A percentile compares a stretch with the other conserved stretches of the same genome.
These are phyloP conservation scores for Chloroclysta siterata DNA, from an alignment of 2,888 invertebrate genomes.

Conservation along the genomic window DNA sequence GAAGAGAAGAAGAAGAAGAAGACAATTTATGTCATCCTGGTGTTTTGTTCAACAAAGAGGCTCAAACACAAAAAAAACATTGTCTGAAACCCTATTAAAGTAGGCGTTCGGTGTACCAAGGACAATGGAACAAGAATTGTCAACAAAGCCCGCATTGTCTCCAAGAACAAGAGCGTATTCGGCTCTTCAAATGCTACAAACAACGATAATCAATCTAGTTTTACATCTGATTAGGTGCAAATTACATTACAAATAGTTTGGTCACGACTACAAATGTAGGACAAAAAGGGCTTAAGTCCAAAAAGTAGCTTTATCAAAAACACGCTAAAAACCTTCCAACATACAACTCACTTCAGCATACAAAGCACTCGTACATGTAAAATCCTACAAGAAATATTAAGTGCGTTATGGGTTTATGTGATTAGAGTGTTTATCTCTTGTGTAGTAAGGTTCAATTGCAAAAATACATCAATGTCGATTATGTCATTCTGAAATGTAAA, in stretches of 20 bases:
- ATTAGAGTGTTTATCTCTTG: conserved; percentile 52
- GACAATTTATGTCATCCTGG: no score
- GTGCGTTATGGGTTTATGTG: conserved; percentile 39
- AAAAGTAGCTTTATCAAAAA: conserved; percentile 33
- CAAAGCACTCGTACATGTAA: conserved; percentile 7
- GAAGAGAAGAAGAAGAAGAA: no score
- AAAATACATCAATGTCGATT: conserved; percentile 37
- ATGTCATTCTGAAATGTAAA: conserved; percentile 54
- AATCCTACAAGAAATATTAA: conserved; percentile 52
- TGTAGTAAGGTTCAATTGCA: conserved; percentile 52
- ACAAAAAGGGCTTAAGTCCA: conserved; percentile 43
- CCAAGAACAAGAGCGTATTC: conserved; percentile 70
- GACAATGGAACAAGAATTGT: conserved; percentile 45
- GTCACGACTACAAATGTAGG: conserved; percentile 66
- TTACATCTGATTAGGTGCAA: conserved; percentile 83
- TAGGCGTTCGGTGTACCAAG: conserved; percentile 52
- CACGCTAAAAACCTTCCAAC: conserved; percentile 12
- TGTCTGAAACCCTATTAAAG: conserved; percentile 44
- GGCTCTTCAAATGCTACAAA: conserved; percentile 57
- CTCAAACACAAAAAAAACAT: conserved; percentile 30
- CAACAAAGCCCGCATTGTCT: conserved; percentile 58
- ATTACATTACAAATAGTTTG: conserved; percentile 81
- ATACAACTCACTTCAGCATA: conserved; percentile 28
- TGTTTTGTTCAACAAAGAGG: conserved; percentile 3
- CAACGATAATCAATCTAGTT: conserved; percentile 81